These are phyloP conservation scores for Hypomecis punctinalis DNA, from an alignment of 2,888 invertebrate species.

Conservation along the genomic window DNA sequence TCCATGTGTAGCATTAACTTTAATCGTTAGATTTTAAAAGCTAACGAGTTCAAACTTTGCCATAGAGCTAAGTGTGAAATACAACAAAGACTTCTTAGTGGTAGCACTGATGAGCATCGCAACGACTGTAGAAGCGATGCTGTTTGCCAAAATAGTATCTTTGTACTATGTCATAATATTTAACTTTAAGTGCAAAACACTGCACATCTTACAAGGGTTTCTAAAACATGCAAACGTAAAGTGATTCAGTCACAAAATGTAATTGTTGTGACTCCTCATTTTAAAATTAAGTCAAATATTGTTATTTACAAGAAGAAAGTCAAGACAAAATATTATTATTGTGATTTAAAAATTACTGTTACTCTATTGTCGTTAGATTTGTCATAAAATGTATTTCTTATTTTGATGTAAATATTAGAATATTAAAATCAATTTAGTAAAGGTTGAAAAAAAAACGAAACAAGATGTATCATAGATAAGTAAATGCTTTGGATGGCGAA, in stretches of 20 bases:
- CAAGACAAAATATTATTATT: constrained; percentile 21
- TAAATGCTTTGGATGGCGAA: not conserved
- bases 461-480: not conserved
- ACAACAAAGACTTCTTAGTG: constrained; percentile 5
- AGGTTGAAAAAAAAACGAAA: not conserved
- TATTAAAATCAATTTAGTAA: not conserved
- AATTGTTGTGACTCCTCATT: constrained; percentile 37
- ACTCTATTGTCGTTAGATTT: constrained; percentile 32
- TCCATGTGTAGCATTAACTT: constrained; percentile 86
- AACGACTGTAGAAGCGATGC: not conserved
- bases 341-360: constrained; percentile 33
- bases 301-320: constrained; percentile 20
- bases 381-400: constrained; percentile 17
- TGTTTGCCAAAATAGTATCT: not conserved
- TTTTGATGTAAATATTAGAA: constrained; percentile 25
- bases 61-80: constrained; percentile 16
- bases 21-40: constrained; percentile 42
- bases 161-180: not conserved
- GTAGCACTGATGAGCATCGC: not conserved
- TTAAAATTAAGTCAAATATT: constrained; percentile 20
- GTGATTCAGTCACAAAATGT: constrained; percentile 40
- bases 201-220: not conserved
- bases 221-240: constrained; percentile 4
- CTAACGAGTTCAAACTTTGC: constrained; percentile 40
- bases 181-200: not conserved